phyloP scores from a whole-genome alignment of 2,797 vertebrate species.

The Pangasius sanitwongsei region DNA sequence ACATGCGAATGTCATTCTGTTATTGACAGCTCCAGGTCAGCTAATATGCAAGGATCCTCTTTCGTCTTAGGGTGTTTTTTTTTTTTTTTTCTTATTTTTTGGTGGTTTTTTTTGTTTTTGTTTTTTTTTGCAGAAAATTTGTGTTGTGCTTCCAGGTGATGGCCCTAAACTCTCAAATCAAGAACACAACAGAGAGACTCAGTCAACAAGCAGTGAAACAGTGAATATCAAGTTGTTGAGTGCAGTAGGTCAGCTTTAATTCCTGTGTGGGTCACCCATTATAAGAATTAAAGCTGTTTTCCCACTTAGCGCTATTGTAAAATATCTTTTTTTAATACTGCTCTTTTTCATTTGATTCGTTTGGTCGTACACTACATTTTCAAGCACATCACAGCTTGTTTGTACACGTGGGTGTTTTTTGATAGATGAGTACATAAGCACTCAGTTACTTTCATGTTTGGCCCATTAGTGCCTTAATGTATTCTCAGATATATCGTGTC shows the following conservation, averaged over 20 bases:
- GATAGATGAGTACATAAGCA: background rate
- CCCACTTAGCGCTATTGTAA: background rate
- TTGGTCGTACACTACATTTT: background rate
- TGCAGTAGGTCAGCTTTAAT: background rate
- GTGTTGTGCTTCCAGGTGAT: too few relatives aligned
- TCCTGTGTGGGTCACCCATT: background rate
- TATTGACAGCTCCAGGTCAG: background rate
- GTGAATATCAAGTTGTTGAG: background rate
- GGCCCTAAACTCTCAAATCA: background rate
- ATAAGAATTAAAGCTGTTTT: background rate
- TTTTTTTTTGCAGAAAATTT: background rate
- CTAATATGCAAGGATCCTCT: background rate
- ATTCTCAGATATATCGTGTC: conserved; percentile 5
- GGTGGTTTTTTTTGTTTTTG: background rate
- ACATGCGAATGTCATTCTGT: background rate
- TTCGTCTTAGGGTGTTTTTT: background rate
- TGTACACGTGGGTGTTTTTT: background rate
- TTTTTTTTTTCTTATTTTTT: background rate
- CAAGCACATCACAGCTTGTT: background rate
- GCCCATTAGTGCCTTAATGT: conserved; percentile 5
- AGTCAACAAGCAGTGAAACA: background rate
- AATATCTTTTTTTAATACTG: too few relatives aligned
- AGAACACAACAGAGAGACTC: background rate
- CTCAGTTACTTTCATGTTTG: background rate
- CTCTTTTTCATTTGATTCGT: background rate